phyloP scores from a whole-genome alignment of 1,140 invertebrate species.

The Pseudomyrmex pallidus region DNA sequence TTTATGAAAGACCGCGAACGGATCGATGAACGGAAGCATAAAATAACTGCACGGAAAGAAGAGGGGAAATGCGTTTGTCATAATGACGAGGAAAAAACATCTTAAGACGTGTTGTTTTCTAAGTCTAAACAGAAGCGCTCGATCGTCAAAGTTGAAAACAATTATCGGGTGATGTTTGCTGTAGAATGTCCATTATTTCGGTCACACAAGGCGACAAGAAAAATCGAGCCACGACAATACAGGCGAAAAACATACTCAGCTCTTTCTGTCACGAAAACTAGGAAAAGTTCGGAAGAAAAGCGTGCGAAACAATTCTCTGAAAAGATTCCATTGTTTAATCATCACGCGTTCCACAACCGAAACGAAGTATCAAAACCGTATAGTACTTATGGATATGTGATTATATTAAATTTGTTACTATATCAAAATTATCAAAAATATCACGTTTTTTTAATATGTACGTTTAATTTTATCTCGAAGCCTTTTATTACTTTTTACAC shows the following conservation, averaged over 20 bases:
- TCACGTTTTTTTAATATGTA: conserved; percentile 38
- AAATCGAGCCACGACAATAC: conserved; percentile 39
- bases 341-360: not conserved
- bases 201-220: conserved; percentile 24
- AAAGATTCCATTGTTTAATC: conserved; percentile 41
- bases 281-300: conserved; percentile 30
- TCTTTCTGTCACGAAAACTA: conserved; percentile 19
- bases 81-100: not conserved
- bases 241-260: conserved; percentile 18
- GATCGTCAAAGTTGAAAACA: not conserved
- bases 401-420: not conserved
- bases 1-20: conserved; percentile 31
- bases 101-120: too few species aligned
- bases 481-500: conserved; percentile 1
- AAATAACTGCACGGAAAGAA: not conserved
- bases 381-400: not conserved
- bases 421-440: not conserved
- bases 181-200: conserved; percentile 28
- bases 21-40: not conserved
- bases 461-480: not conserved
- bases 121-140: not conserved
- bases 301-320: conserved; percentile 14
- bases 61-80: conserved; percentile 3
- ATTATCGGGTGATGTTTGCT: conserved; percentile 8
- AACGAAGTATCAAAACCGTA: conserved; percentile 8